These are phyloP conservation scores for Carterocephalus palaemon DNA, from an alignment of 2,888 invertebrate species.

Conservation along the genomic window DNA sequence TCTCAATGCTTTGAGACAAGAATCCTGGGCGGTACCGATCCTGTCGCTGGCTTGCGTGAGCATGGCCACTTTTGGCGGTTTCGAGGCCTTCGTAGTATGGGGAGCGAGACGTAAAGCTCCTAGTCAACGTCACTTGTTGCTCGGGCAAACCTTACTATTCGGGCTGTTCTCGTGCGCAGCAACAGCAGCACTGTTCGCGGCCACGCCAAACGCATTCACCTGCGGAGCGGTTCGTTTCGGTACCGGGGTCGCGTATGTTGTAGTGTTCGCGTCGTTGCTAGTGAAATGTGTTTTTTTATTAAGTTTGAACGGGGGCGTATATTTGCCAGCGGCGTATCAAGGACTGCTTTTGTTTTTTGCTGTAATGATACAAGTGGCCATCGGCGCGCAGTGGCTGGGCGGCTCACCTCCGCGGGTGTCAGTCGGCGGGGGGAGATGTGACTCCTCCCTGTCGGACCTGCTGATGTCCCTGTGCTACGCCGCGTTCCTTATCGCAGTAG, in stretches of 20 bases:
- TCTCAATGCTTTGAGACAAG: conserved; percentile 79
- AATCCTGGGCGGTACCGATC: conserved; percentile 94
- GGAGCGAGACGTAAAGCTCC: conserved; percentile 88
- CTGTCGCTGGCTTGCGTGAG: conserved; percentile 90
- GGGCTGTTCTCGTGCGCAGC: conserved; percentile 90
- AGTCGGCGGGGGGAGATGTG: conserved; percentile 72
- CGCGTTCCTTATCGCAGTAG: conserved; percentile 90
- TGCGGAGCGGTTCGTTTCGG: conserved; percentile 91
- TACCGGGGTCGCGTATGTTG: conserved; percentile 88
- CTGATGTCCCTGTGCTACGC: conserved; percentile 90
- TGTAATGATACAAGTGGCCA: conserved; percentile 92
- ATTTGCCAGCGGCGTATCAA: conserved; percentile 95
- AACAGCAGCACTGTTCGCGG: conserved; percentile 87
- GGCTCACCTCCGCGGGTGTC: conserved; percentile 83
- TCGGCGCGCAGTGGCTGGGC: conserved; percentile 90
- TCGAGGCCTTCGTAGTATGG: conserved; percentile 94
- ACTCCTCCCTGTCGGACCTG: conserved; percentile 84
- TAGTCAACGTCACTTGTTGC: conserved; percentile 89
- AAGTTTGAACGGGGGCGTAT: conserved; percentile 93
- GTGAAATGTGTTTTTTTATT: conserved; percentile 96
- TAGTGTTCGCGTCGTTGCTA: conserved; percentile 93
- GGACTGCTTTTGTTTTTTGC: conserved; percentile 93
- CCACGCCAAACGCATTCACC: conserved; percentile 87
- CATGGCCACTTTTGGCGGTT: conserved; percentile 90
- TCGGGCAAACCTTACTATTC: conserved; percentile 91